Evolutionary conservation across 2,113 vertebrate species (phyloP), one percentile per base, ranked within the genome.

Genomic region (Calidris pugnax): DNA sequence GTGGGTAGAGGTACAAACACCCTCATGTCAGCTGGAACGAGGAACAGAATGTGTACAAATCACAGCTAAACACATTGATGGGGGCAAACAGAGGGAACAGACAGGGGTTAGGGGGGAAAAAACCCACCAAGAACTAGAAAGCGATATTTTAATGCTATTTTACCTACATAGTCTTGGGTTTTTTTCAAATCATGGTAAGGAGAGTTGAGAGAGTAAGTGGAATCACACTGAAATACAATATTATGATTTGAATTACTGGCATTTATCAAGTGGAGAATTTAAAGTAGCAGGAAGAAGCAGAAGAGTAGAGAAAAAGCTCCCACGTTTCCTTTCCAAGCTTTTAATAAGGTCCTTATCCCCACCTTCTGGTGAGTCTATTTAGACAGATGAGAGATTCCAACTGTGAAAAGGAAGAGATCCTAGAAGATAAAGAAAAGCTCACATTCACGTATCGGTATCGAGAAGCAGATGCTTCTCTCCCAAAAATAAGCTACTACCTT

Each of bases 271-370:
- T 43, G 41, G 41, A 74, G 7, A 67, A 55, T 26, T 35, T 85
- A 19, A 59, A 68, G 47, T 14, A 32, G 19, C 41, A 27, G 11
- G 12, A 75, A n/a, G 35, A 59, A 63, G 24, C 12, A 63, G 41
- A 69, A 81, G 6, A 9, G 15, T 53, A 35, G 48, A 21, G 59
- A 63, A 56, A 56, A 48, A 45, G 35, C 19, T 73, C 33, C 33
- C 33, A 6, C 7, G 11, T 69, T 51, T 67, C 60, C 23, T 62
- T 45, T 51, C 35, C 33, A 26, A 68, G 71, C 33, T 35, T 73
- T 82, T 90, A 50, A 72, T 56, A 72, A 14, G 51, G 67, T 43
- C 37, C 93, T 84, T 93, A 92, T 83, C 96, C 77, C 97, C 97
- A 92, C 68, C 97, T 97, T 84, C 93, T 97, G 97, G 79, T 48